These are phyloP conservation scores for Macrosoma leucophasiata DNA, from an alignment of 2,888 invertebrate genomes.

Conservation along the genomic window DNA sequence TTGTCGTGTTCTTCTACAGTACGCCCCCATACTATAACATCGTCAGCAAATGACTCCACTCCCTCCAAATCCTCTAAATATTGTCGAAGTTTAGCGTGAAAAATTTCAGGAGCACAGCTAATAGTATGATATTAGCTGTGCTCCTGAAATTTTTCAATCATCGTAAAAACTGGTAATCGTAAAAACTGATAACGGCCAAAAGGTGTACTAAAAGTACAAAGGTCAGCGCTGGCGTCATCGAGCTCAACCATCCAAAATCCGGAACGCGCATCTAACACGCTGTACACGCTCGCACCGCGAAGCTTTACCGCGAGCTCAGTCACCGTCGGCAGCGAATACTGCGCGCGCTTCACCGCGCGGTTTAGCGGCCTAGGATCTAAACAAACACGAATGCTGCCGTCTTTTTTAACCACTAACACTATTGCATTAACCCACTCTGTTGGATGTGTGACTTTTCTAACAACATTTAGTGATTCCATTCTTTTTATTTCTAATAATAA, in stretches of 20 bases:
- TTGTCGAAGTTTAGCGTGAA: slow-evolving; percentile 20
- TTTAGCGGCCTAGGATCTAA: slow-evolving; percentile 23
- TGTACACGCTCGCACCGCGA: slow-evolving; percentile 13
- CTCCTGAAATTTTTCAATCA: too few species aligned
- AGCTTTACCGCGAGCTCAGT: slow-evolving; percentile 14
- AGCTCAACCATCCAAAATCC: slow-evolving; percentile 16
- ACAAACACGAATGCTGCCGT: slow-evolving; percentile 20
- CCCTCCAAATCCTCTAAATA: slow-evolving; percentile 17
- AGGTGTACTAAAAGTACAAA: slow-evolving; percentile 12
- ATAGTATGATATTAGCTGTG: too few species aligned
- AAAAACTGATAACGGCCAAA: slow-evolving; percentile 18
- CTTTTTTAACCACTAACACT: slow-evolving; percentile 25
- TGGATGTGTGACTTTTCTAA: slow-evolving; percentile 21
- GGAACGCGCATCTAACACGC: slow-evolving; percentile 14
- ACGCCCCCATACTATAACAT: slow-evolving; percentile 12
- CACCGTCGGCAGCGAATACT: slow-evolving; percentile 20
- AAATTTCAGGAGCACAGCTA: slow-evolving; percentile 17
- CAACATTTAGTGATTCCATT: slow-evolving; percentile 18
- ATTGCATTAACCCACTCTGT: slow-evolving; percentile 26
- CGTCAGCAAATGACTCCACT: slow-evolving; percentile 18
- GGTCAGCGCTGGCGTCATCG: slow-evolving; percentile 15
- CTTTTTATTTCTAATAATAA: slow-evolving; percentile 13
- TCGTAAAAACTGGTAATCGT: slow-evolving; percentile 14
- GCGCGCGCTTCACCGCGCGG: slow-evolving; percentile 20
- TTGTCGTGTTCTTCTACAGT: slow-evolving; percentile 16